Conservation (phyloP, 2,113 vertebrate genomes). For the Siniperca chuatsi region DNA sequence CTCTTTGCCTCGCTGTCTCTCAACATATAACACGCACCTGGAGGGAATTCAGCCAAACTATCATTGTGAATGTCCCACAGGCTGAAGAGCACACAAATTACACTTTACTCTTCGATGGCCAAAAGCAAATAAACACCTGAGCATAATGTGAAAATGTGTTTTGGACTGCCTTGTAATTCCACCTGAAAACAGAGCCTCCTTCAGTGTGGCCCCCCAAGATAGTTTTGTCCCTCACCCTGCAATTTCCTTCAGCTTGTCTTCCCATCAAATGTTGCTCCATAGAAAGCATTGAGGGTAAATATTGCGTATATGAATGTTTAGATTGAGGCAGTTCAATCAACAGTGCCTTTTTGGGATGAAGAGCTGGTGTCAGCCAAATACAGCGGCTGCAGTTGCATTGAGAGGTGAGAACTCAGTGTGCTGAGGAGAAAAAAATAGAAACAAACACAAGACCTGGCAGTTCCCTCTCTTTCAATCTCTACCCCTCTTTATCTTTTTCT, state of each 20-base stretch:
- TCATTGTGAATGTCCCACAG: conserved; percentile 26
- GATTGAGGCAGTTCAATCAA: conserved; percentile 44
- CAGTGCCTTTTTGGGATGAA: conserved; percentile 26
- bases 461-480: conserved; percentile 35
- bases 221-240: conserved; percentile 49
- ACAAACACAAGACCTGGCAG: conserved; percentile 28
- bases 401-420: conserved; percentile 47
- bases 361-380: conserved; percentile 52
- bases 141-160: conserved; percentile 58
- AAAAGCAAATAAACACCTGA: conserved; percentile 59
- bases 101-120: conserved; percentile 51
- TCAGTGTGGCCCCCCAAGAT: conserved; percentile 44
- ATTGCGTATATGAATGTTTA: conserved; percentile 39
- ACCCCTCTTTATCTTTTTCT: conserved; percentile 33
- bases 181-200: conserved; percentile 46
- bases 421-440: conserved; percentile 22
- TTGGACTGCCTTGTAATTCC: conserved; percentile 48
- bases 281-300: conserved; percentile 52
- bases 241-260: conserved; percentile 36
- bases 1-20: conserved; percentile 9
- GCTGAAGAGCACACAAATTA: conserved; percentile 46
- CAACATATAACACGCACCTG: conserved; percentile 44
- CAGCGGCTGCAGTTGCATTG: conserved; percentile 29
- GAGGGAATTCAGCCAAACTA: conserved; percentile 48
- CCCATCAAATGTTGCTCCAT: conserved; percentile 20